Base-by-base conservation (phyloP, 2,888 invertebrate genomes). In the Torymus auratus region DNA sequence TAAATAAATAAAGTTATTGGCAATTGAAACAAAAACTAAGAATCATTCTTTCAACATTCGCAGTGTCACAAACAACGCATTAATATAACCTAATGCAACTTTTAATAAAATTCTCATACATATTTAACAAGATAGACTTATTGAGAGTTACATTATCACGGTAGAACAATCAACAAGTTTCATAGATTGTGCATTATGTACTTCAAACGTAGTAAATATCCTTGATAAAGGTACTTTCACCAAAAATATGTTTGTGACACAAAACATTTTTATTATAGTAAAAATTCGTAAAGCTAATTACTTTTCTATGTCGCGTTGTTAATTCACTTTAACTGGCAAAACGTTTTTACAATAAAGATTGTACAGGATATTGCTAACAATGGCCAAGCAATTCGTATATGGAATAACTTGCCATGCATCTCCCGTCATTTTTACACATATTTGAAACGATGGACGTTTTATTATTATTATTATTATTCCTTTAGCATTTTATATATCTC, bases 171-270 rank as follows among this genome's bases (percentile, higher is more conserved):
- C 20, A 80, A 80, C 74, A 79, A 74, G 71, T 82, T 79, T 76
- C 12, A 73, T 68, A 80, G 23, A 82, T 82, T 82, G 82, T 82
- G 82, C 82, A 67, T 80, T 71, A 78, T 58, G 41, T 75, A 80
- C 56, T 65, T 73, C 70, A 62, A 69, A 73, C 50, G 17, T 65
- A 77, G 68, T 73, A 62, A 61, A 73, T 53, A 17, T 67, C 15
- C 23, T 65, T 78, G 14, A 56, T 82, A 76, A 61, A 80, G 67
- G 15, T 71, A 80, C 67, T 69, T 77, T n/a, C 60, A 70, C 56
- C 20, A 55, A 71, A 62, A 78, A 71, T n/a, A 79, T 68, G 70
- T 82, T 80, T 80, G 74, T 78, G 78, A 80, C 77, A 77, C 80
- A 62, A 79, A 82, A 55, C 55, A 71, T 72, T 73, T 80, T 70